Conservation (phyloP, 2,113 vertebrate species). For the Bagarius yarrelli region DNA sequence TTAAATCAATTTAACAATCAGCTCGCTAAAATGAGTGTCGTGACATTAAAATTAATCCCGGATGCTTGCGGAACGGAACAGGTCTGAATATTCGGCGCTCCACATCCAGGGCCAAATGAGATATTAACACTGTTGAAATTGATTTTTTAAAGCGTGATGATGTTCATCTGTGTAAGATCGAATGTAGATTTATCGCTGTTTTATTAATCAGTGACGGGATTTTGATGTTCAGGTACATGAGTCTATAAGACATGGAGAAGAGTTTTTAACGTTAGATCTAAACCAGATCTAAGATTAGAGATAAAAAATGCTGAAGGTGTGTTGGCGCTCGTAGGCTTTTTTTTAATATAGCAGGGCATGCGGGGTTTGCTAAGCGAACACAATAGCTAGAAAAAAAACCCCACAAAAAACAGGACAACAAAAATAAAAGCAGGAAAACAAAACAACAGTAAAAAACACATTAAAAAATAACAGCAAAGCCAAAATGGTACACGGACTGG, state of each 20-base stretch:
- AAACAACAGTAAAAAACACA: background rate
- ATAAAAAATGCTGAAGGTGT: background rate
- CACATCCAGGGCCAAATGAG: slow-evolving; percentile 4
- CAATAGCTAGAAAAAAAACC: background rate
- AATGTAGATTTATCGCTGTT: background rate
- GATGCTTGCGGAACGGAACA: slow-evolving; percentile 12
- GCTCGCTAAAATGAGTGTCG: slow-evolving; percentile 44
- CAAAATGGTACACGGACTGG: background rate
- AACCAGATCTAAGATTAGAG: background rate
- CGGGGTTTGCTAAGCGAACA: too few relatives aligned
- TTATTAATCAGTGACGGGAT: slow-evolving; percentile 6
- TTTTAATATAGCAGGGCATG: too few relatives aligned
- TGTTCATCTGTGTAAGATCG: slow-evolving; percentile 23
- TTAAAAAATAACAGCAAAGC: background rate
- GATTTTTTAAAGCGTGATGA: background rate
- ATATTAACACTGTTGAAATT: slow-evolving; percentile 16
- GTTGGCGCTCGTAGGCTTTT: too few relatives aligned
- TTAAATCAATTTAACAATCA: slow-evolving; percentile 62
- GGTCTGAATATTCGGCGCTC: background rate
- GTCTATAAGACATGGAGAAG: background rate
- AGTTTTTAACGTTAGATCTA: background rate
- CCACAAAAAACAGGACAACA: background rate
- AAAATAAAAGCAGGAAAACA: background rate
- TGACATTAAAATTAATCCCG: slow-evolving; percentile 52
- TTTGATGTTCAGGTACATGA: background rate